Evolutionary conservation across 2,888 invertebrate genomes (phyloP), one percentile per base, ranked within the genome.

Genomic region (Synergus umbraculus): DNA sequence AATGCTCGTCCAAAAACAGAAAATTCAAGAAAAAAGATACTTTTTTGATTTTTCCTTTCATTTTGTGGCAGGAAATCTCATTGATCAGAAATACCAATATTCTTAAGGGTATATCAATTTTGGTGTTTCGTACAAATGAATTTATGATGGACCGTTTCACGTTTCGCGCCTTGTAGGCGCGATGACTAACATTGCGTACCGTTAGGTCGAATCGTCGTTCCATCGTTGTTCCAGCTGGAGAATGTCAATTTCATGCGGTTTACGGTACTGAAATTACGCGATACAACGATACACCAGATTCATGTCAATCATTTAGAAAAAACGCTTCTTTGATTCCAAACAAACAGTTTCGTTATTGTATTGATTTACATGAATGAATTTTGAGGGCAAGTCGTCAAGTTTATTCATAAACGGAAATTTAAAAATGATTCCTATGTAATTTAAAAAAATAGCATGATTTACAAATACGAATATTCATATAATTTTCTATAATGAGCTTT

Each of bases 211-310:
- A 90, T 91, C 90, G 88, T 86, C 87, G 84, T 85, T 87, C 85
- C 86, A 86, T 90, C 90, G 88, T 86, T 87, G 85, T 85, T 86
- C 84, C 86, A 86, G 85, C 87, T 86, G 86, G 86, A 88, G 90
- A 91, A 91, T 90, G 90, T 89, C 90, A 90, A 89, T 90, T 90
- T 90, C 87, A 87, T 88, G 87, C 88, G 90, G 90, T 89, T 90
- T 90, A 90, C 90, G 90, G 91, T 90, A 90, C 89, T 89, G 77
- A 86, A 88, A 89, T 89, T 86, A 85, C 87, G 85, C 85, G 86
- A 87, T 86, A 86, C 84, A 82, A 81, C 79, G 85, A 86, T 86
- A 87, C 84, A 85, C 84, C 84, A 84, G 79, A 86, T 83, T 85
- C 83, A 82, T 82, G 78, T 82, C 81, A 81, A 87, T 86, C 73